Evolutionary conservation across 2,888 invertebrate genomes (phyloP).

Genomic region (Prosopocoilus inquinatus): DNA sequence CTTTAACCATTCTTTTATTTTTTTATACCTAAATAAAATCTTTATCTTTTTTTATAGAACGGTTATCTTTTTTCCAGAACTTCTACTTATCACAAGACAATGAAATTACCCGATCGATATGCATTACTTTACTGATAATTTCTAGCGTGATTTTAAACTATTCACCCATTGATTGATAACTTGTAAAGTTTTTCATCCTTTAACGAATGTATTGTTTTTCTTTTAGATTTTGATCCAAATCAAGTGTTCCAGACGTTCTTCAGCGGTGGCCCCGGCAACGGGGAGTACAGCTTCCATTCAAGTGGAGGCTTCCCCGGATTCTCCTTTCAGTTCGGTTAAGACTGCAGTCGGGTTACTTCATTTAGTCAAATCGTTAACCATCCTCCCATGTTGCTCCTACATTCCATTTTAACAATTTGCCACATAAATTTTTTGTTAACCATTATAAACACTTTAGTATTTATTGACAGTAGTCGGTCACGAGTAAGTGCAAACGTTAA

Average conservation of each 20-base stretch:
- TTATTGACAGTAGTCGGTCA: background rate
- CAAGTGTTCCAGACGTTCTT: slow-evolving; percentile 86
- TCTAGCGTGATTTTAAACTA: too few relatives aligned
- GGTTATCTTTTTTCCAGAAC: too few relatives aligned
- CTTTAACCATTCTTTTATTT: too few relatives aligned
- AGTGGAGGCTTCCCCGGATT: slow-evolving; percentile 61
- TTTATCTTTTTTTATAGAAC: too few relatives aligned
- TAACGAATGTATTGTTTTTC: slow-evolving; percentile 32
- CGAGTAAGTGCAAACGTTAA: background rate
- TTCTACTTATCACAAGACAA: too few relatives aligned
- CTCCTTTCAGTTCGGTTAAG: slow-evolving; percentile 69
- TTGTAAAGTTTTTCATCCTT: too few relatives aligned
- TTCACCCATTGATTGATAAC: too few relatives aligned
- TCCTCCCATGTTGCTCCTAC: background rate
- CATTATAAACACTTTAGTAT: slow-evolving; percentile 1
- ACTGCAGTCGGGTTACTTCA: background rate
- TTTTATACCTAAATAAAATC: too few relatives aligned
- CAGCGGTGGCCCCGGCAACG: slow-evolving; percentile 55
- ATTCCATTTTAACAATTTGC: background rate
- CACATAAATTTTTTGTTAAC: background rate
- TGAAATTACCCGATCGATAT: too few relatives aligned
- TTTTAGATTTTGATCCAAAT: slow-evolving; percentile 75
- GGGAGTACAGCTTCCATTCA: slow-evolving; percentile 55
- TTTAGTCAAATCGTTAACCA: background rate
- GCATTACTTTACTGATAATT: too few relatives aligned